Conservation (phyloP, 1,140 invertebrate species). For the Anoplolepis gracilipes region DNA sequence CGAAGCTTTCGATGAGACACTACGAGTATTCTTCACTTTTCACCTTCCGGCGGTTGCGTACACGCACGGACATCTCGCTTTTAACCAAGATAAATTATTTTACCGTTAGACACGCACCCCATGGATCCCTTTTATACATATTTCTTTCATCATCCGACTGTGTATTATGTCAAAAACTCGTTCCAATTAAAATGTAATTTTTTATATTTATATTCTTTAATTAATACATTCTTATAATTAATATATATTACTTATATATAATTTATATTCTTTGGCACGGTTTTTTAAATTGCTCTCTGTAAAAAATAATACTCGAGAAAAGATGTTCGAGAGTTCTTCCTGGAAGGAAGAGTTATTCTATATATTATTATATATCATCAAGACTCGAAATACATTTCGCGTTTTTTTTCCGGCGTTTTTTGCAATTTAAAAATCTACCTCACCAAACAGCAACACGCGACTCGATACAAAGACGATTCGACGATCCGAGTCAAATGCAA, state of each 20-base stretch:
- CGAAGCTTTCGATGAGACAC: slow-evolving; percentile 22
- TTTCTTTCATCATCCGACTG: not conserved
- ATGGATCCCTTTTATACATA: not conserved
- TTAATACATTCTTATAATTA: too few relatives aligned
- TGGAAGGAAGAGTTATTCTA: not conserved
- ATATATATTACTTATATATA: too few relatives aligned
- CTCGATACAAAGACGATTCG: not conserved
- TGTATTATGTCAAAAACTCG: not conserved
- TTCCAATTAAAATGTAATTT: not conserved
- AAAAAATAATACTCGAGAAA: not conserved
- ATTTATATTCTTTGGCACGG: too few relatives aligned
- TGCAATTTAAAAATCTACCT: slow-evolving; percentile 26
- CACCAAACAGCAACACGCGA: not conserved
- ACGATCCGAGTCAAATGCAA: not conserved
- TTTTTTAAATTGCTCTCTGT: not conserved
- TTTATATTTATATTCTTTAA: too few relatives aligned
- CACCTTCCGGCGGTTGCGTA: not conserved
- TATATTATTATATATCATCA: not conserved
- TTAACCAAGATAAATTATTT: slow-evolving; percentile 10
- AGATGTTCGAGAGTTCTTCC: not conserved
- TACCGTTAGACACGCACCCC: slow-evolving; percentile 24
- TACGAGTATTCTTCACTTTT: slow-evolving; percentile 10
- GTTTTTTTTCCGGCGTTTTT: too few relatives aligned
- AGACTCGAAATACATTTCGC: not conserved
- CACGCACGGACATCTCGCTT: not conserved